Conservation (phyloP, 2,797 vertebrate species). For the Xenopus petersii region DNA sequence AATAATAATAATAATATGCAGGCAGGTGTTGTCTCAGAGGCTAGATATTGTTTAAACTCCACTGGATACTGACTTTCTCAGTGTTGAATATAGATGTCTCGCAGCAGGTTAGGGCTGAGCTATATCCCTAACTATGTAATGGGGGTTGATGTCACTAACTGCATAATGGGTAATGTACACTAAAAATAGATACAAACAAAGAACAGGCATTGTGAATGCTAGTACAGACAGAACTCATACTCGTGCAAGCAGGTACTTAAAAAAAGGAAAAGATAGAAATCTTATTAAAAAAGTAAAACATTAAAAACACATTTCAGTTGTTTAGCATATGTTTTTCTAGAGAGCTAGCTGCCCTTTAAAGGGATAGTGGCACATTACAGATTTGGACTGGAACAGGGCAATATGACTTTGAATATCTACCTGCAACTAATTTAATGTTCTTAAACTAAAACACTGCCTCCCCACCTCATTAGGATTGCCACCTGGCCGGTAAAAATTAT, state of each 20-base stretch:
- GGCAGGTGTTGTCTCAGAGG: not conserved
- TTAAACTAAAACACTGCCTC: too few species aligned
- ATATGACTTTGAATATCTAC: too few species aligned
- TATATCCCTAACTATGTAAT: not conserved
- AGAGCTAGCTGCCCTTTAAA: too few species aligned
- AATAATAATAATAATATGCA: not conserved
- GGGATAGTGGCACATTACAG: too few species aligned
- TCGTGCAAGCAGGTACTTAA: not conserved
- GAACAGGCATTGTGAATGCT: not conserved
- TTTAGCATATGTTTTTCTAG: too few species aligned
- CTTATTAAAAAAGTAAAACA: too few species aligned
- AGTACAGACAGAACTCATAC: not conserved
- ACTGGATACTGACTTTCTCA: not conserved
- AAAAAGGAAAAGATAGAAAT: too few species aligned
- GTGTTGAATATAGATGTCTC: not conserved
- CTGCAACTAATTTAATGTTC: too few species aligned
- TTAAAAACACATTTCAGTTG: too few species aligned
- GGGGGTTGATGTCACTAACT: not conserved
- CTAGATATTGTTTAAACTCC: not conserved
- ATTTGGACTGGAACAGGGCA: too few species aligned
- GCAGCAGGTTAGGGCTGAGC: not conserved
- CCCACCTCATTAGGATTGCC: too few species aligned
- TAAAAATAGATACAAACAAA: constrained; percentile 1
- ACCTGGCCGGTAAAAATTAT: too few species aligned
- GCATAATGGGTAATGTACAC: not conserved